Conservation (phyloP, 2,888 invertebrate genomes). For the Trisateles emortualis region DNA sequence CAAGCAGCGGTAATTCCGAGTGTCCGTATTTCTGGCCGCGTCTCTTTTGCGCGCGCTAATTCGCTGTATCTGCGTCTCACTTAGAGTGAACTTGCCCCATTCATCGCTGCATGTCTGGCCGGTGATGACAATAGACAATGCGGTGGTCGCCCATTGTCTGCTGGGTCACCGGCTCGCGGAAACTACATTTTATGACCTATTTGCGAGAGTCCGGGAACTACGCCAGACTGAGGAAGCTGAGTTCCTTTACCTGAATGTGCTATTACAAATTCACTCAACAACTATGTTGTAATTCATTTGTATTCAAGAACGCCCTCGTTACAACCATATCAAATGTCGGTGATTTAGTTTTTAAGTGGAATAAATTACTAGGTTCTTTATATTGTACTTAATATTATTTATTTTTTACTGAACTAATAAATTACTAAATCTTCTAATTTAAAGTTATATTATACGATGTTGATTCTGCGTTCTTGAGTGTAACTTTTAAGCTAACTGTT, state of each 20-base stretch:
- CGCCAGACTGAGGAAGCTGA: conserved; percentile 52
- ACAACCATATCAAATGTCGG: conserved; percentile 4
- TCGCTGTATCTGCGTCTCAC: conserved; percentile 53
- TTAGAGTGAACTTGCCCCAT: conserved; percentile 79
- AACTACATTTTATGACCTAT: conserved; percentile 67
- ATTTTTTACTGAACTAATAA: no score
- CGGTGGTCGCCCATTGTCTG: conserved; percentile 73
- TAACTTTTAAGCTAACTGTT: no score
- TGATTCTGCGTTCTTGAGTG: no score
- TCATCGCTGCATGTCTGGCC: conserved; percentile 71
- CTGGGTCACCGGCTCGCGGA: conserved; percentile 66
- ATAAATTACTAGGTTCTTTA: background rate
- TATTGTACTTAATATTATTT: no score
- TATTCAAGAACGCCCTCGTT: conserved; percentile 34
- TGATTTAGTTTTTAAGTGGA: background rate
- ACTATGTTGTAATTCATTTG: conserved; percentile 22
- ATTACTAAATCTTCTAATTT: no score
- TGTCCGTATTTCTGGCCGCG: conserved; percentile 59
- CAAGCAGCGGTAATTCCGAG: conserved; percentile 77
- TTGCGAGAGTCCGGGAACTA: conserved; percentile 64
- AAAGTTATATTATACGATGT: no score
- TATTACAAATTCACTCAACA: conserved; percentile 33
- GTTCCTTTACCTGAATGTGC: conserved; percentile 52
- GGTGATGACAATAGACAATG: conserved; percentile 76
- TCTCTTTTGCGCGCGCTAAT: conserved; percentile 56